Base-by-base conservation (phyloP, 1,140 invertebrate genomes). In the Venustaconcha ellipsiformis region DNA sequence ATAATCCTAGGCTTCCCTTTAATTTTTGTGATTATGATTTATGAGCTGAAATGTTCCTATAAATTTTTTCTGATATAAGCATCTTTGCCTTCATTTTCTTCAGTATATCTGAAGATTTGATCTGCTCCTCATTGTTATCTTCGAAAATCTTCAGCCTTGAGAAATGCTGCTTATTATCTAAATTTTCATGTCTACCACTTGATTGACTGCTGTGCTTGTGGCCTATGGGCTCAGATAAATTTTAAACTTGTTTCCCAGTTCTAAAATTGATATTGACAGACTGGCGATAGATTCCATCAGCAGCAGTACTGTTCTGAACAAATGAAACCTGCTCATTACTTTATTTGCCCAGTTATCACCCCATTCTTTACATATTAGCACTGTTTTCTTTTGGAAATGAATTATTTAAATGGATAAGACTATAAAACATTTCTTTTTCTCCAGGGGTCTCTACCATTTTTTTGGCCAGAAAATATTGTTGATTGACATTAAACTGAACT, bases 271-370 rank as follows among this genome's bases (percentile, higher is more conserved):
- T 67, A 58, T 64, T 78, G 67, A 77, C 78, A 14, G n/a, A 8
- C 26, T 76, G 72, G 57, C 79, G 77, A 58, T 81, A 79, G 57
- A 78, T 12, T n/a, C 73, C 77, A 60, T 79, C 80, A 48, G 73
- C 77, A 37, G 76, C 80, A 37, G 70, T 73, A 17, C 76, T 64
- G 37, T 81, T 77, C 55, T 56, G 56, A 18, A 67, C 71, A 56
- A 14, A 57, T 67, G 17, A 14, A 81, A 18, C 55, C 75, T 67
- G 1, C 48, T 65, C 15, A 58, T n/a, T 30, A 80, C 65, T 58
- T 63, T 64, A 56, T 68, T 68, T 23, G 65, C 62, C 71, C 68
- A 80, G 18, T 74, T 30, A 58, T 78, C 75, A 17, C 62, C 48
- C 20, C 78, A 17, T n/a, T 68, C 48, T 26, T 70, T 57, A 67